A percentile compares a stretch with the other conserved stretches of the same genome.
Conservation (phyloP, 1,140 invertebrate species). For the Pararge aegeria region DNA sequence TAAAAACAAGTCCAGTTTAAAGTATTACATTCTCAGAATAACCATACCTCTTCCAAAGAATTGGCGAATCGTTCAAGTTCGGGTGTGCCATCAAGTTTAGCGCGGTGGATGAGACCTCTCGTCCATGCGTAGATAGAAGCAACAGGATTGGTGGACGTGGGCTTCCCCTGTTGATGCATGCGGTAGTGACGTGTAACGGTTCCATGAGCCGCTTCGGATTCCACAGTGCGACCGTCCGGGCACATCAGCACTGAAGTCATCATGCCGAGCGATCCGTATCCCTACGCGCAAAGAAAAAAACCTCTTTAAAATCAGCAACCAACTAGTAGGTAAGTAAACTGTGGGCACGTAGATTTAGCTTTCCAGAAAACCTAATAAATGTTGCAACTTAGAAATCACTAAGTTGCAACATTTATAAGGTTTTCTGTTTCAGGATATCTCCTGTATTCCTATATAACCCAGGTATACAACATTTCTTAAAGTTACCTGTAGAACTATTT, state of each 20-base stretch:
- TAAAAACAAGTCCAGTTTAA: too few relatives aligned
- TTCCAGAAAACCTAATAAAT: too few relatives aligned
- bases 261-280: slow-evolving; percentile 92
- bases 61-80: slow-evolving; percentile 83
- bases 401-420: too few relatives aligned
- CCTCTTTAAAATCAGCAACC: too few relatives aligned
- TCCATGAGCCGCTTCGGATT: slow-evolving; percentile 95
- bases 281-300: slow-evolving; percentile 77
- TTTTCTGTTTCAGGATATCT: too few relatives aligned
- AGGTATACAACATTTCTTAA: too few relatives aligned
- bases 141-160: slow-evolving; percentile 94
- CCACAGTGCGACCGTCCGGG: slow-evolving; percentile 94
- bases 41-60: slow-evolving; percentile 79
- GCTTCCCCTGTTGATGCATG: slow-evolving; percentile 89
- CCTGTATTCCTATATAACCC: too few relatives aligned
- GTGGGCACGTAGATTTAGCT: too few relatives aligned
- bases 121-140: slow-evolving; percentile 97
- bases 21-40: too few relatives aligned
- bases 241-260: slow-evolving; percentile 96
- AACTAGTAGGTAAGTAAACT: too few relatives aligned
- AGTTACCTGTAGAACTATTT: too few relatives aligned
- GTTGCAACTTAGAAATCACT: too few relatives aligned
- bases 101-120: slow-evolving; percentile 90
- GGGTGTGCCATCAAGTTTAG: slow-evolving; percentile 89
- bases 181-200: slow-evolving; percentile 95